phyloP scores from a whole-genome alignment of 2,113 vertebrate species.

The Sinocyclocheilus rhinocerous region DNA sequence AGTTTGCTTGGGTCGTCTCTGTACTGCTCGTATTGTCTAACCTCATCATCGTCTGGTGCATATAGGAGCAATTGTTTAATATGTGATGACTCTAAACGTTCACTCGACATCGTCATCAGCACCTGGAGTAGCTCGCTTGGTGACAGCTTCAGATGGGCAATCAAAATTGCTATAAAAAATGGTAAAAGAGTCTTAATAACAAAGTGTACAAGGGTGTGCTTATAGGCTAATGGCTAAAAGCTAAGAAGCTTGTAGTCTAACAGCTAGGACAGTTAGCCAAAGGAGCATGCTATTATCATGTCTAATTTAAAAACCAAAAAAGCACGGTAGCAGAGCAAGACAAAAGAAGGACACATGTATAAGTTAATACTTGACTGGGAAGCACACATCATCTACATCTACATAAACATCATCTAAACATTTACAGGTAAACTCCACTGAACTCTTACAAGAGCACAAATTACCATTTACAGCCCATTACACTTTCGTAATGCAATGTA shows the following conservation, averaged over 20 bases:
- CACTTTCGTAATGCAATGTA: neutral
- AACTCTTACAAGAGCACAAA: neutral
- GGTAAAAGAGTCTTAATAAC: neutral
- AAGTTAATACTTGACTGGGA: neutral
- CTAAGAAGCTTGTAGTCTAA: neutral
- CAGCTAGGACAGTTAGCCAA: neutral
- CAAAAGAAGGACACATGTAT: neutral
- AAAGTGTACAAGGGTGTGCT: neutral
- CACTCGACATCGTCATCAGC: constrained; percentile 88
- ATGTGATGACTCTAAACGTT: constrained; percentile 89
- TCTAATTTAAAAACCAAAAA: neutral
- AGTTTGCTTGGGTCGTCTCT: constrained; percentile 85
- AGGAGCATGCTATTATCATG: neutral
- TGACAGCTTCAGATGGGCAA: constrained; percentile 95
- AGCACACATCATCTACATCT: neutral
- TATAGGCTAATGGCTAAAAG: neutral
- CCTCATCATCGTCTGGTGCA: constrained; percentile 89
- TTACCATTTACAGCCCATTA: neutral
- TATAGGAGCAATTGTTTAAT: constrained; percentile 95
- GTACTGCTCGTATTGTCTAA: constrained; percentile 87
- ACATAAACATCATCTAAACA: neutral
- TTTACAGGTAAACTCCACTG: neutral
- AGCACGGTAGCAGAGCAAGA: neutral
- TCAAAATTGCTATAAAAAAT: constrained; percentile 85
- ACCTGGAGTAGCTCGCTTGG: constrained; percentile 86